Conservation (phyloP, 2,113 vertebrate species). For the Morone saxatilis region DNA sequence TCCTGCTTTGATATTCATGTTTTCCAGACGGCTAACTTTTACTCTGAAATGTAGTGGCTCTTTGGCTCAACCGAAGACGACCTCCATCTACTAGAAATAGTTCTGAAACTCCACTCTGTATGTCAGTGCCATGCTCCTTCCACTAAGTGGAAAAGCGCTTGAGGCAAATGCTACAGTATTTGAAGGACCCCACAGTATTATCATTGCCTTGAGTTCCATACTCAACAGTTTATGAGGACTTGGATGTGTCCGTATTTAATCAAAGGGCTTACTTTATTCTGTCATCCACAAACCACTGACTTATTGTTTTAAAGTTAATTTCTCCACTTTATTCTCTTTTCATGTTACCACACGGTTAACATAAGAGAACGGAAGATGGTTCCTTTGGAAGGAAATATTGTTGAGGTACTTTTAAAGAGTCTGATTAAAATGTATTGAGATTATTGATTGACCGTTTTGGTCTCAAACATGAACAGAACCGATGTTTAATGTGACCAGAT, state of each 20-base stretch:
- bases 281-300: neutral
- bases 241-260: neutral
- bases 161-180: neutral
- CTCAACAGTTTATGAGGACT: no score
- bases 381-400: neutral
- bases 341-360: neutral
- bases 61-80: neutral
- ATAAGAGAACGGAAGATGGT: neutral
- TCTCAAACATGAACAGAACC: neutral
- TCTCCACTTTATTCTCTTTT: neutral
- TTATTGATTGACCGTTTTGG: neutral
- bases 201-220: neutral
- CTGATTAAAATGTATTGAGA: neutral
- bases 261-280: neutral
- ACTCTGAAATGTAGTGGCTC: neutral
- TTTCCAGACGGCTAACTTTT: neutral
- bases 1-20: neutral
- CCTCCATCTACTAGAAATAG: neutral
- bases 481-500: neutral
- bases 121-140: neutral
- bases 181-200: constrained; percentile 12
- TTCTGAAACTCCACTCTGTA: neutral
- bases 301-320: neutral
- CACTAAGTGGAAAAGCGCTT: neutral
- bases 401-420: constrained; percentile 2